These are phyloP conservation scores for Amblyopsis rosae DNA, from an alignment of 2,113 vertebrate species.

Conservation along the genomic window DNA sequence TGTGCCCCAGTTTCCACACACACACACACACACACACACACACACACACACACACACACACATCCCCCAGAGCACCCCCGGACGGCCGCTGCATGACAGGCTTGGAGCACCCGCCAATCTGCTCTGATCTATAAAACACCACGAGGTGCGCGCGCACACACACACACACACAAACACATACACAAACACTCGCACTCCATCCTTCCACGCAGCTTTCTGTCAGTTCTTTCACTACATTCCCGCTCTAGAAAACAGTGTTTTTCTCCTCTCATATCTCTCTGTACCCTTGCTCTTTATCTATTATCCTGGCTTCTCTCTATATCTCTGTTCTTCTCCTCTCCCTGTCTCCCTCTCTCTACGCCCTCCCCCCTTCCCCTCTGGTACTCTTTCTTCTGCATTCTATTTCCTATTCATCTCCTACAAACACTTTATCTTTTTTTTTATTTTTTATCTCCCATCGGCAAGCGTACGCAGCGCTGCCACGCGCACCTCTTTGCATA, in stretches of 20 bases:
- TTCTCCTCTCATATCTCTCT: neutral
- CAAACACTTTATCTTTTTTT: neutral
- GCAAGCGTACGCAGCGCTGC: neutral
- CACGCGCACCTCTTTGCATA: neutral
- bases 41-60: too few species aligned
- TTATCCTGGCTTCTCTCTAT: neutral
- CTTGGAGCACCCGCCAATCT: conserved; percentile 57
- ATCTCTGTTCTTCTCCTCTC: too few species aligned
- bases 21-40: too few species aligned
- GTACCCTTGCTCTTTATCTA: too few species aligned
- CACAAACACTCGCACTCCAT: too few species aligned
- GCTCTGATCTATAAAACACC: conserved; percentile 27
- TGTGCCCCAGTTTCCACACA: too few species aligned
- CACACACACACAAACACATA: too few species aligned
- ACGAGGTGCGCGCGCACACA: neutral
- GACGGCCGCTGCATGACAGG: conserved; percentile 55
- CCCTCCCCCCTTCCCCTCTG: conserved; percentile 1
- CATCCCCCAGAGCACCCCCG: conserved; percentile 43
- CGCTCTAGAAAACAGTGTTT: neutral
- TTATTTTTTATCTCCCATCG: neutral
- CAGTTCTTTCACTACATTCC: neutral
- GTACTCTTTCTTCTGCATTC: neutral
- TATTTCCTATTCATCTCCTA: conserved; percentile 25
- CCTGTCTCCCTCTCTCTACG: too few species aligned
- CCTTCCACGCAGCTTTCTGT: conserved; percentile 3